phyloP scores from a whole-genome alignment of 2,113 vertebrate genomes.

The Melanotaenia duboulayi region DNA sequence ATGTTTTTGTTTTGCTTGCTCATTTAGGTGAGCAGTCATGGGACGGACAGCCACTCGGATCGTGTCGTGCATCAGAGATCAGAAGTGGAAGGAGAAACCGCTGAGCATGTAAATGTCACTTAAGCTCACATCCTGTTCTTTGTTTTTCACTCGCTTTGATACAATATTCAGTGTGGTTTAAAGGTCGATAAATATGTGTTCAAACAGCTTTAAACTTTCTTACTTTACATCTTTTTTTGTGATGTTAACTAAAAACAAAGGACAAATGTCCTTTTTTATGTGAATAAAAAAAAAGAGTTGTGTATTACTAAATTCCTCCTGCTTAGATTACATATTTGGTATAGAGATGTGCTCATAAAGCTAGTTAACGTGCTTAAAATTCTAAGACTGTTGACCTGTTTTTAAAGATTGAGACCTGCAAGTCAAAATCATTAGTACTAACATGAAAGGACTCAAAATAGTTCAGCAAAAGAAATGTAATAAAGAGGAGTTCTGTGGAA shows the following conservation, averaged over 20 bases:
- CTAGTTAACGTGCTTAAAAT: background rate
- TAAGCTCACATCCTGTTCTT: conserved; percentile 57
- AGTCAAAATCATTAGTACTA: background rate
- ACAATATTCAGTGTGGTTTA: conserved; percentile 12
- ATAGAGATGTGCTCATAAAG: background rate
- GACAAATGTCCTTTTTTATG: too few relatives aligned
- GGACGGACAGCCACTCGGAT: background rate
- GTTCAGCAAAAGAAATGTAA: background rate
- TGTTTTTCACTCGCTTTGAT: conserved; percentile 42
- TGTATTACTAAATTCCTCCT: background rate
- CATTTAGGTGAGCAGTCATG: conserved; percentile 62
- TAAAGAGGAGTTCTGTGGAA: background rate
- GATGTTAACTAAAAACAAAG: background rate
- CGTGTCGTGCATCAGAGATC: conserved; percentile 8
- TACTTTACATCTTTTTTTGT: background rate
- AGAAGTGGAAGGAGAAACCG: conserved; percentile 27
- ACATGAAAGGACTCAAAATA: background rate
- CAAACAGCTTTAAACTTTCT: background rate
- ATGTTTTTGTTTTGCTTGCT: conserved; percentile 18
- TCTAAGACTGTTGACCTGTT: background rate
- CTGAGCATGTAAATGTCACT: conserved; percentile 74
- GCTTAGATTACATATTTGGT: background rate
- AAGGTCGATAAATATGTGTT: conserved; percentile 22
- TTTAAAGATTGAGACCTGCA: background rate
- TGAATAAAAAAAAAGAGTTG: too few relatives aligned